phyloP scores from a whole-genome alignment of 2,113 vertebrate species.

The Xenopus borealis region DNA sequence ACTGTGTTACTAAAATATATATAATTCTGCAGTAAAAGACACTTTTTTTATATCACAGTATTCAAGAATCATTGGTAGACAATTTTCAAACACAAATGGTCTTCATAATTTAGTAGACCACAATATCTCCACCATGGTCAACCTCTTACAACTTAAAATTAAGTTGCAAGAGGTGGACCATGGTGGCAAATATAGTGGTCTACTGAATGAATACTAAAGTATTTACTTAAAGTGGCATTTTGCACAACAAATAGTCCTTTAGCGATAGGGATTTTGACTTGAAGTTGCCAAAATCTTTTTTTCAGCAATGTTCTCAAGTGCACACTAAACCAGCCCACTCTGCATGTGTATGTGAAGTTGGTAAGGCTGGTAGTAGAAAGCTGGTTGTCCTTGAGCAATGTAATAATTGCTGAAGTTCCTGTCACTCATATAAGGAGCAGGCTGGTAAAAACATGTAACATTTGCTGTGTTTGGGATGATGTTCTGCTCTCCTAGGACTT shows the following conservation, averaged over 20 bases:
- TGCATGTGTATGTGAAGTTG: constrained; percentile 77
- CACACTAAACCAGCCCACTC: constrained; percentile 73
- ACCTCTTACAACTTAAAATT: too few relatives aligned
- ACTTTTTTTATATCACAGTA: constrained; percentile 37
- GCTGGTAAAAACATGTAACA: constrained; percentile 92
- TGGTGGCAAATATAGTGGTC: constrained; percentile 8
- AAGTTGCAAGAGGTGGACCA: constrained; percentile 21
- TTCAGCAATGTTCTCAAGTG: constrained; percentile 21
- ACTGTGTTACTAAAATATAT: constrained; percentile 49
- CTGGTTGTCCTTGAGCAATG: constrained; percentile 75
- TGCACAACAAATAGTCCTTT: constrained; percentile 53
- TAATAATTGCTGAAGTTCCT: constrained; percentile 83
- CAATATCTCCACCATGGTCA: too few relatives aligned
- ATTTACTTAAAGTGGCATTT: constrained; percentile 45
- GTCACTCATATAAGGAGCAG: constrained; percentile 83
- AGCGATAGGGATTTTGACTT: constrained; percentile 52
- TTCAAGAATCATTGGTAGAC: constrained; percentile 14
- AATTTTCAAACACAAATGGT: constrained; percentile 29
- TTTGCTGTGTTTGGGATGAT: constrained; percentile 86
- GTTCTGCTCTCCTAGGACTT: constrained; percentile 90
- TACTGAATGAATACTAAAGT: constrained; percentile 46
- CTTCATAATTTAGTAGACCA: constrained; percentile 13
- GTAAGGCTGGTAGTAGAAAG: constrained; percentile 79
- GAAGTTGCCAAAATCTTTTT: constrained; percentile 56
- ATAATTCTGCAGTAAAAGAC: constrained; percentile 48